Evolutionary conservation across 2,888 invertebrate genomes (phyloP).

Genomic region (Diadromus collaris): DNA sequence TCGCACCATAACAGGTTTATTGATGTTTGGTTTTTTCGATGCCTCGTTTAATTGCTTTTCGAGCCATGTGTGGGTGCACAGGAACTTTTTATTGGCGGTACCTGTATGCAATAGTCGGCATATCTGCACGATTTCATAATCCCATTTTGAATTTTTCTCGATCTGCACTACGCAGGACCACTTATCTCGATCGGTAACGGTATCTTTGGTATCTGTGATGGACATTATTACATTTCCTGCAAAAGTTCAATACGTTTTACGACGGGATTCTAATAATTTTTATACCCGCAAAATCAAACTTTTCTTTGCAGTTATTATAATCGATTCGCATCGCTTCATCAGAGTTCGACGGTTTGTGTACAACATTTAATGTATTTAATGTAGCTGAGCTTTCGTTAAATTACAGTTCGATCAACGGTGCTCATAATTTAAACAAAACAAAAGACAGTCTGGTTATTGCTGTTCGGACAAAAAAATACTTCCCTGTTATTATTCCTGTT

Average conservation of each 20-base stretch:
- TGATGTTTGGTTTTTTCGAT: background rate
- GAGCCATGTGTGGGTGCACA: conserved; percentile 5
- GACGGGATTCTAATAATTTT: background rate
- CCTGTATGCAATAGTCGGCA: background rate
- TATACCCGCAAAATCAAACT: background rate
- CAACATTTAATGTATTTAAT: background rate
- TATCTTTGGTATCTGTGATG: background rate
- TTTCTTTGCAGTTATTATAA: background rate
- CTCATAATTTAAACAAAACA: background rate
- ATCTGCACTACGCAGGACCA: background rate
- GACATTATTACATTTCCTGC: conserved; percentile 3
- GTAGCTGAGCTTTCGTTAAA: too few species aligned
- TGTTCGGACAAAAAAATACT: too few species aligned
- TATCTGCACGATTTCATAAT: background rate
- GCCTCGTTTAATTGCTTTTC: background rate
- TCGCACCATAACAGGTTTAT: background rate
- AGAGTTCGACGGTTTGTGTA: background rate
- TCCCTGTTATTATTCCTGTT: too few species aligned
- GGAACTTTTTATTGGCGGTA: background rate
- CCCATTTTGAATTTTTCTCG: background rate
- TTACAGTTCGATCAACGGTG: background rate
- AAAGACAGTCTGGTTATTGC: background rate
- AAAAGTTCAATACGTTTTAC: conserved; percentile 2
- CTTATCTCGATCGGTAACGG: background rate
- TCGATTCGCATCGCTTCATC: background rate